phyloP scores from a whole-genome alignment of 1,140 invertebrate genomes.

The Carposina sasakii region DNA sequence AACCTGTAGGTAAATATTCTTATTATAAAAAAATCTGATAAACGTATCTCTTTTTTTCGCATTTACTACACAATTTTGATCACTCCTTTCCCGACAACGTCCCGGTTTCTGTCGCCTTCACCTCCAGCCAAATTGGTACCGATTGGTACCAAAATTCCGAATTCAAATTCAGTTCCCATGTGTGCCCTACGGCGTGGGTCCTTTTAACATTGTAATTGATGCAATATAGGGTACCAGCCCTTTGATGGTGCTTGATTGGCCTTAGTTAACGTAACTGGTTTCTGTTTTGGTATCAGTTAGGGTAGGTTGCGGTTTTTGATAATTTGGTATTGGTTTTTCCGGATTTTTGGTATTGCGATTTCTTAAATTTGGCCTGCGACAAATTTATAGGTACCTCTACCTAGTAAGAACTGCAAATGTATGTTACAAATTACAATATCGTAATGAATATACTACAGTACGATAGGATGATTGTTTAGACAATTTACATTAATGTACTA shows the following conservation, averaged over 20 bases:
- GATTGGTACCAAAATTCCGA: slow-evolving; percentile 62
- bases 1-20: too few species aligned
- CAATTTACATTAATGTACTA: too few species aligned
- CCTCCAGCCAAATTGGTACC: slow-evolving; percentile 63
- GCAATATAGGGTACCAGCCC: slow-evolving; percentile 43
- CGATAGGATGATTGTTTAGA: too few species aligned
- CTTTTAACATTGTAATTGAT: slow-evolving; percentile 61
- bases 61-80: slow-evolving; percentile 43
- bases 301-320: slow-evolving; percentile 28
- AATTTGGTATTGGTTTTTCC: too few species aligned
- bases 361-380: neutral
- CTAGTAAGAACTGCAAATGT: too few species aligned
- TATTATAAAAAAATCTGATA: slow-evolving; percentile 1
- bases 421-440: too few species aligned
- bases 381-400: too few species aligned
- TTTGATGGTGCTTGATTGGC: slow-evolving; percentile 57
- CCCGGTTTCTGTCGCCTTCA: slow-evolving; percentile 56
- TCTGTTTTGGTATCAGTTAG: slow-evolving; percentile 15
- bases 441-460: too few species aligned
- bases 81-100: slow-evolving; percentile 47
- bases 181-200: slow-evolving; percentile 39
- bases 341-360: neutral
- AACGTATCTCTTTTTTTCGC: slow-evolving; percentile 18
- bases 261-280: slow-evolving; percentile 12
- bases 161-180: slow-evolving; percentile 59